phyloP scores from a whole-genome alignment of 2,113 vertebrate genomes.

The Proterorhinus semilunaris region DNA sequence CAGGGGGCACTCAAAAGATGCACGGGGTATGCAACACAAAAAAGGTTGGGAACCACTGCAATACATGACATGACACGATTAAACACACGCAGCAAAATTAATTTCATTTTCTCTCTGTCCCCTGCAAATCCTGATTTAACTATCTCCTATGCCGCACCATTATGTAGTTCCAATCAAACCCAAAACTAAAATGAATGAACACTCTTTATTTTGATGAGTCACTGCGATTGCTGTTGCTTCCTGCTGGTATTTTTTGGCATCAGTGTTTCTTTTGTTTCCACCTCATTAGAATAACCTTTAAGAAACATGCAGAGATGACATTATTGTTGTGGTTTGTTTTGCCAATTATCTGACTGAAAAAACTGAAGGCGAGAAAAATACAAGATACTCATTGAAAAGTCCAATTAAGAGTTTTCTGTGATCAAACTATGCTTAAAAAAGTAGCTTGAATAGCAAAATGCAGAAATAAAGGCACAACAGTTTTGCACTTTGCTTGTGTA shows the following conservation, averaged over 20 bases:
- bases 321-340: conserved; percentile 1
- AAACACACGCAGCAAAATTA: no score
- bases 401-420: not conserved
- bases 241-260: not conserved
- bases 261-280: not conserved
- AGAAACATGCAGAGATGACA: not conserved
- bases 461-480: no score
- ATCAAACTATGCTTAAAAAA: no score
- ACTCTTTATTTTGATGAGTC: not conserved
- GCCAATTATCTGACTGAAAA: not conserved
- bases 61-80: no score
- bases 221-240: not conserved
- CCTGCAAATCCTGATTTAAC: not conserved
- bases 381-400: not conserved
- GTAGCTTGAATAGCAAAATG: no score
- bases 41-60: no score
- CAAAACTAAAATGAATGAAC: not conserved
- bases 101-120: not conserved
- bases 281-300: conserved; percentile 1
- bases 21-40: no score
- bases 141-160: not conserved
- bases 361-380: not conserved
- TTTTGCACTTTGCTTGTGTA: no score
- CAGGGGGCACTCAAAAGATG: no score
- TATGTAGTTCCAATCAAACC: not conserved